Conservation (phyloP, 2,888 invertebrate genomes). For the Leucania comma region DNA sequence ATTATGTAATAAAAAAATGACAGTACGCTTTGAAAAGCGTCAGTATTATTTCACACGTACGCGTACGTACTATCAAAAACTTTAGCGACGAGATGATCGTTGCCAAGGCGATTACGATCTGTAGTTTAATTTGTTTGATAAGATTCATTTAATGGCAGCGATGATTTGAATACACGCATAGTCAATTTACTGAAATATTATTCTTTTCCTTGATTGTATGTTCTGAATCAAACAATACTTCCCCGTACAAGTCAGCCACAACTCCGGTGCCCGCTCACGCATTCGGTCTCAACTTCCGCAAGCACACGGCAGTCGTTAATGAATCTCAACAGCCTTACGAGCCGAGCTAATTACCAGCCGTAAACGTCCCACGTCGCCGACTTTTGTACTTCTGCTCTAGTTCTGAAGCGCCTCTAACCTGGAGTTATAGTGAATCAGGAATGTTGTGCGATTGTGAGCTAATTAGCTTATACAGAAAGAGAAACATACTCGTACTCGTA, state of each 20-base stretch:
- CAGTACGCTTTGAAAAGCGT: no score
- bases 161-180: no score
- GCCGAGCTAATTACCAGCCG: slow-evolving; percentile 40
- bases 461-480: neutral
- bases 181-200: no score
- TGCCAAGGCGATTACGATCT: no score
- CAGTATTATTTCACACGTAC: no score
- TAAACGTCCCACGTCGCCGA: slow-evolving; percentile 7
- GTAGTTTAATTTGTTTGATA: no score
- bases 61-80: no score
- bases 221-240: neutral
- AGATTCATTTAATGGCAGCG: no score
- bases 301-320: slow-evolving; percentile 31
- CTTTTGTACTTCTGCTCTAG: slow-evolving; percentile 24
- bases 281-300: neutral
- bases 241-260: neutral
- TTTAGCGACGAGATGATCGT: no score
- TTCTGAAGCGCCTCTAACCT: slow-evolving; percentile 27
- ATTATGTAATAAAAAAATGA: no score
- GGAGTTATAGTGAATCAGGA: neutral
- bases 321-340: slow-evolving; percentile 7
- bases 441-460: neutral
- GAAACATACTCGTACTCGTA: no score
- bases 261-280: neutral
- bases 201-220: no score